A percentile compares a stretch with the other conserved stretches of the same genome.
phyloP scores from a whole-genome alignment of 2,113 vertebrate species.

The Tiliqua scincoides region DNA sequence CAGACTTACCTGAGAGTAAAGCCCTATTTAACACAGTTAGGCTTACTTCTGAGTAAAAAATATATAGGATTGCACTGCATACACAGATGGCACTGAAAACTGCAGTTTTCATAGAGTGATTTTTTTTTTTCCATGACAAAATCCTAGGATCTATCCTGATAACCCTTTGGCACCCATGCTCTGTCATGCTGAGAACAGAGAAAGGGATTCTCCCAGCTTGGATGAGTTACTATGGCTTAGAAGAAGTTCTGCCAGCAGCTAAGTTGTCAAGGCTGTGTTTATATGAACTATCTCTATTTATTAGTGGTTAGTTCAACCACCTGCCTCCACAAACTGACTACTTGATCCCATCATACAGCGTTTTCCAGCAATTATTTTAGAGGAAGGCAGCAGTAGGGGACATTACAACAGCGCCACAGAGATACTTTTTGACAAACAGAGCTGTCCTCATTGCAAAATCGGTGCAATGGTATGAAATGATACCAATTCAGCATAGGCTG shows the following conservation, averaged over 20 bases:
- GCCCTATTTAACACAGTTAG: too few species aligned
- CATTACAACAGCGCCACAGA: not conserved
- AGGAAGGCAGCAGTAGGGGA: not conserved
- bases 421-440: not conserved
- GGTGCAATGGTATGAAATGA: not conserved
- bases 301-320: not conserved
- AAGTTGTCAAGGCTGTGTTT: not conserved
- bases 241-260: not conserved
- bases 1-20: too few species aligned
- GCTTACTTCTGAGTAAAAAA: too few species aligned
- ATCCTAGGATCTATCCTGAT: not conserved
- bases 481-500: not conserved
- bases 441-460: not conserved
- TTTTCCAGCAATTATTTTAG: not conserved
- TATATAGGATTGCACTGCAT: too few species aligned
- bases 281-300: not conserved
- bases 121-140: not conserved
- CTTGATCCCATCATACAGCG: not conserved
- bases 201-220: not conserved
- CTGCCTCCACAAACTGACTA: not conserved
- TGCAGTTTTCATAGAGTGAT: too few species aligned
- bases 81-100: too few species aligned
- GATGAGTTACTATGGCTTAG: not conserved
- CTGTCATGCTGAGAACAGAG: not conserved
- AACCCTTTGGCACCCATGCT: not conserved